Percentiles rank a stretch among this genome's conserved stretches.
These are phyloP conservation scores for Eonycteris spelaea DNA, from an alignment of 2,113 vertebrate species.

Conservation along the genomic window DNA sequence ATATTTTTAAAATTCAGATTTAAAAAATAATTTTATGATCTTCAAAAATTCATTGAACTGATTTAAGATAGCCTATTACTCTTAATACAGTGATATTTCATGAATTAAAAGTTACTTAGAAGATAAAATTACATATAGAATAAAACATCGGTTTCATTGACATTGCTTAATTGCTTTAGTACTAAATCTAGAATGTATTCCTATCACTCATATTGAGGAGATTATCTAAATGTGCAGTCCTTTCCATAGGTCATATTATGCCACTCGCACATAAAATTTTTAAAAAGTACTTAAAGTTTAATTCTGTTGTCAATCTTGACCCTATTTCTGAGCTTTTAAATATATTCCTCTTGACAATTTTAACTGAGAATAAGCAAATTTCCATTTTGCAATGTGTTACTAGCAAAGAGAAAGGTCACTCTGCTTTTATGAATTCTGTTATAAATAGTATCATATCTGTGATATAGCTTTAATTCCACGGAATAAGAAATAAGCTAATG, in stretches of 20 bases:
- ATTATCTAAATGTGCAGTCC: not conserved
- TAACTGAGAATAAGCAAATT: not conserved
- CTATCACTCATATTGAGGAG: not conserved
- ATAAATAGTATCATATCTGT: not conserved
- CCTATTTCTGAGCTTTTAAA: not conserved
- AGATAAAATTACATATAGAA: not conserved
- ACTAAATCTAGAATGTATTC: not conserved
- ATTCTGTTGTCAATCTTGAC: not conserved
- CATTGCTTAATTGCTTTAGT: not conserved
- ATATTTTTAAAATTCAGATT: not conserved
- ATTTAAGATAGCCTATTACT: not conserved
- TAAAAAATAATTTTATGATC: not conserved
- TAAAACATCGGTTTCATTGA: not conserved
- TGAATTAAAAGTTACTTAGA: slow-evolving; percentile 2
- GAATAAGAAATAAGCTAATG: not conserved
- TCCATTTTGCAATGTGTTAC: not conserved
- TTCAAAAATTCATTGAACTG: not conserved
- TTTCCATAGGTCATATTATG: not conserved
- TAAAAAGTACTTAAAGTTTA: not conserved
- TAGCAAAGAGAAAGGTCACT: not conserved
- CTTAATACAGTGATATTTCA: not conserved
- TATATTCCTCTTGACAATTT: not conserved
- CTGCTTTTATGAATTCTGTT: not conserved
- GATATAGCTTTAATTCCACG: not conserved
- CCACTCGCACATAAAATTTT: not conserved